Evolutionary conservation across 2,888 invertebrate genomes (phyloP).

Genomic region (Protophormia terraenovae): DNA sequence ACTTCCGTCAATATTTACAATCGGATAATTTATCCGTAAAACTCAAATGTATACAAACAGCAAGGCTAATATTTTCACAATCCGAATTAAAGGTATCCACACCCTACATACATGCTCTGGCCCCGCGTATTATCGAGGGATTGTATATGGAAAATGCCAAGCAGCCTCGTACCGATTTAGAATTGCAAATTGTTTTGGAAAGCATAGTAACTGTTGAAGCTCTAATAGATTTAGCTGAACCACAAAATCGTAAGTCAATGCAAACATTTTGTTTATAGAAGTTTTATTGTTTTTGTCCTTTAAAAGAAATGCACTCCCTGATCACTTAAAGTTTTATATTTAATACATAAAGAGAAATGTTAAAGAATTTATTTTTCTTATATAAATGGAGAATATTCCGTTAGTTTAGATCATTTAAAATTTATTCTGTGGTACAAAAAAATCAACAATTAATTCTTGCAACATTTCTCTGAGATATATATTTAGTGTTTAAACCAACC

Average conservation of each 20-base stretch:
- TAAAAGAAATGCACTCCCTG: constrained; percentile 4
- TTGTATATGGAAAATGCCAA: constrained; percentile 86
- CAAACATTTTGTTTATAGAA: not conserved
- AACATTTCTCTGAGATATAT: not conserved
- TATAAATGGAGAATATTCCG: not conserved
- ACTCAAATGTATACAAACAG: constrained; percentile 89
- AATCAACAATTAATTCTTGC: constrained; percentile 26
- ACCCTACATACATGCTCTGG: constrained; percentile 91
- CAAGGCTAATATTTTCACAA: constrained; percentile 89
- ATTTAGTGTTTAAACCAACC: constrained; percentile 4
- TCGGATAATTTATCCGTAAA: constrained; percentile 86
- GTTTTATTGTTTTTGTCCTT: not conserved
- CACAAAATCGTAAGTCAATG: constrained; percentile 87
- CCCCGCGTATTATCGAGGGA: constrained; percentile 89
- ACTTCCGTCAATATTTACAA: constrained; percentile 92
- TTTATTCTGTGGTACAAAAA: no score
- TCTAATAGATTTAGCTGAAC: constrained; percentile 88
- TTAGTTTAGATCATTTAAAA: no score
- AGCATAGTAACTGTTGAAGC: constrained; percentile 89
- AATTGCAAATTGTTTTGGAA: constrained; percentile 87
- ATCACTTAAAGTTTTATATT: not conserved
- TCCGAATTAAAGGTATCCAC: constrained; percentile 87
- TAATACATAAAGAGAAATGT: not conserved
- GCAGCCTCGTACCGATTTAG: constrained; percentile 85
- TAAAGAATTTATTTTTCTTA: not conserved